Evolutionary conservation across 53 echinoderm and acorn worm species (phyloP).

Genomic region (Astropecten irregularis): DNA sequence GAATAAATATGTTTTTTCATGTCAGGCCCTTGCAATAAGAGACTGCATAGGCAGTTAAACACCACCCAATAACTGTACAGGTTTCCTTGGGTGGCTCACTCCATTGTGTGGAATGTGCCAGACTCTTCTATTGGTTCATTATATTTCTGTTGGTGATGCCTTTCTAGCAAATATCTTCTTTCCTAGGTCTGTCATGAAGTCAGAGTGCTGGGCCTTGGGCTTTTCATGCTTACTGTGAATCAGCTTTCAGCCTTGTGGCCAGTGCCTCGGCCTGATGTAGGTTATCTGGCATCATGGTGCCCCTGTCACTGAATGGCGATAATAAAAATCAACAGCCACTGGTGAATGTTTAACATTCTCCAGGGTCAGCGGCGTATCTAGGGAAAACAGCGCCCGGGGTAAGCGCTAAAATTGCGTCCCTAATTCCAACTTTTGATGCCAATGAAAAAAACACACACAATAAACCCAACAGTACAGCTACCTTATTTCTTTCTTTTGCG

Average conservation of each 20-base stretch:
- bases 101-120: slow-evolving; percentile 83
- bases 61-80: slow-evolving; percentile 65
- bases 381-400: too few species aligned
- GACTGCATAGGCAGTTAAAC: slow-evolving; percentile 71
- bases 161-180: slow-evolving; percentile 54
- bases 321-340: too few species aligned
- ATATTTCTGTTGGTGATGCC: slow-evolving; percentile 14
- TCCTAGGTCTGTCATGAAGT: too few species aligned
- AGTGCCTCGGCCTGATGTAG: slow-evolving; percentile 44
- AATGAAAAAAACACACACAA: too few species aligned
- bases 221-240: slow-evolving; percentile 51
- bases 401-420: too few species aligned
- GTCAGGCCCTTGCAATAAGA: slow-evolving; percentile 74
- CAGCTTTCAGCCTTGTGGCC: slow-evolving; percentile 28
- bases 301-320: slow-evolving; percentile 56
- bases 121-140: slow-evolving; percentile 18
- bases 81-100: slow-evolving; percentile 56
- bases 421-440: too few species aligned
- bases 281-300: slow-evolving; percentile 59
- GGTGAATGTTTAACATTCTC: too few species aligned
- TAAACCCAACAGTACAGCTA: too few species aligned
- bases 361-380: too few species aligned
- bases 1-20: slow-evolving; percentile 53
- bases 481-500: too few species aligned
- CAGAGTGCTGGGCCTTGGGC: slow-evolving; percentile 47